Base-by-base conservation (phyloP, 1,140 invertebrate species). In the Rhopalosiphum maidis region DNA sequence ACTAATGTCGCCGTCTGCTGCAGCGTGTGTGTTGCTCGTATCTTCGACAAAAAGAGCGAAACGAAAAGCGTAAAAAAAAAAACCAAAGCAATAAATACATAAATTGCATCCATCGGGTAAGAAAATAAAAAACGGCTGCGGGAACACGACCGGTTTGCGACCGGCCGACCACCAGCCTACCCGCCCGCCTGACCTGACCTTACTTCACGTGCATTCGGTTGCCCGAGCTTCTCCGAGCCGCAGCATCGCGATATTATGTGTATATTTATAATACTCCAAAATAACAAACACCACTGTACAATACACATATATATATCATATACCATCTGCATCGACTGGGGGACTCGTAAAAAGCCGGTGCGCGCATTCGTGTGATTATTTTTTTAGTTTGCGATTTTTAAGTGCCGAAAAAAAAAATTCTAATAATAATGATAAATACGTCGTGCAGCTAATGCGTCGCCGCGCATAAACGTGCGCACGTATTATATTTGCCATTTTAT, bases 171-270 rank as follows among this genome's bases (percentile, higher is more conserved):
- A 4, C 60, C 30, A 18, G 30, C 30, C 60, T 3, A 46, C 18
- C n/a, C 77, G 48, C 18, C 60, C 30, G 60, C 60, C 51, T 15
- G 46, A 85, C 91, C 77, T 85, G 91, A 85, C 91, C 77, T 93
- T 93, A 93, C 91, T 93, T 85, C 91, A 93, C 22, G 82, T 86
- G 35, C 35, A 83, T 85, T 93, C 82, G 82, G 91, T 93, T 93
- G 91, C n/a, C 82, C 60, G 23, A 37, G 82, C 91, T 43, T 18
- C 77, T 43, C 25, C 77, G 68, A 21, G n/a, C 4, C 22, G 6
- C 25, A 41, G 83, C 41, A n/a, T n/a, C 83, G 83, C 41, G 30
- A 46, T 86, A 46, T 46, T 85, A 85, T 86, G 43, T 21, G 41
- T 43, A 6, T 30, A 60, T 68, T 18, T 77, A 82, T 77, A 37